Percentiles rank a stretch among this genome's conserved stretches.
Evolutionary conservation across 1,140 invertebrate species (phyloP).

Genomic region (Diabrotica virgifera): DNA sequence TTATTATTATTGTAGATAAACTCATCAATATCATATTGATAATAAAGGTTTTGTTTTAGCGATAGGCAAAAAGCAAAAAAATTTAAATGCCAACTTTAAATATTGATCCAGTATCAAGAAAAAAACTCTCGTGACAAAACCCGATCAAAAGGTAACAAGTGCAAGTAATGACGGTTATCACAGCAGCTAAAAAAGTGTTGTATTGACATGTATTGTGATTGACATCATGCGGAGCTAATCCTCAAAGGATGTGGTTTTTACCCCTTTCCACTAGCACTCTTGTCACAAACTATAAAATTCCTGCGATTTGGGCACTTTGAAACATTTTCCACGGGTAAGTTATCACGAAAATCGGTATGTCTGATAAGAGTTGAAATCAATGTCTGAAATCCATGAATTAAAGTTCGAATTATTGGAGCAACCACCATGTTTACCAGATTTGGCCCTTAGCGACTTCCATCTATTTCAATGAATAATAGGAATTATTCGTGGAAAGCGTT

Average conservation of each 20-base stretch:
- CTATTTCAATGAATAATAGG: no score
- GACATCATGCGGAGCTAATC: conserved; percentile 13
- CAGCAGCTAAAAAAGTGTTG: no score
- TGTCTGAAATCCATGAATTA: no score
- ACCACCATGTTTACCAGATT: no score
- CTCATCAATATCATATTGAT: no score
- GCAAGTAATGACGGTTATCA: no score
- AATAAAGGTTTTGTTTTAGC: background rate
- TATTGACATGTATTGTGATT: no score
- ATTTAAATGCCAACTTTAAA: background rate
- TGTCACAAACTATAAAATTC: background rate
- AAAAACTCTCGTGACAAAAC: background rate
- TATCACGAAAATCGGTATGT: background rate
- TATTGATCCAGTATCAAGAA: background rate
- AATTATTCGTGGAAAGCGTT: no score
- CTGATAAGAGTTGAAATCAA: no score
- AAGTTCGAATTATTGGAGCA: no score
- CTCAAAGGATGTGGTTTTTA: conserved; percentile 1
- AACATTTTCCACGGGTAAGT: background rate
- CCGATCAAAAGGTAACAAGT: background rate
- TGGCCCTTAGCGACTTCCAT: no score
- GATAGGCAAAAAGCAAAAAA: background rate
- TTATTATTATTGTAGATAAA: no score
- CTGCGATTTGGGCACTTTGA: background rate
- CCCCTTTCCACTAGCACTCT: conserved; percentile 5